Evolutionary conservation across 2,797 vertebrate genomes (phyloP).

Genomic region (Crenuchus spilurus): DNA sequence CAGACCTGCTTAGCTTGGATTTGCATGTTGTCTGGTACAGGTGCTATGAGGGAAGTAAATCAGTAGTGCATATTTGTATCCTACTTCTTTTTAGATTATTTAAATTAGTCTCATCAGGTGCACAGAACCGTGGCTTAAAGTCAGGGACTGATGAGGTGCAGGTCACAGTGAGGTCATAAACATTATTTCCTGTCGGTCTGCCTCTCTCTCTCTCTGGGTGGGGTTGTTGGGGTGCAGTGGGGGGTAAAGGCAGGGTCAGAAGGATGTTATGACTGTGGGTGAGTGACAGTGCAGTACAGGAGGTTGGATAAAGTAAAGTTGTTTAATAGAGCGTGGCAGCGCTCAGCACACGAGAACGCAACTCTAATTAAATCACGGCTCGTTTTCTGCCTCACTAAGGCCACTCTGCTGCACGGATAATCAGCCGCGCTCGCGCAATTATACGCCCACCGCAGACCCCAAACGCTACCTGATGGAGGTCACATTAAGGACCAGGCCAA

Average conservation of each 20-base stretch:
- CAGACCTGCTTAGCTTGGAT: too few relatives aligned
- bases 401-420: constrained; percentile 22
- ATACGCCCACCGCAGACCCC: constrained; percentile 38
- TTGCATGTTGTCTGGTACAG: too few relatives aligned
- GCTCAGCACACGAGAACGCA: constrained; percentile 59
- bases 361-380: constrained; percentile 66
- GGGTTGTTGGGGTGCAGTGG: constrained; percentile 2
- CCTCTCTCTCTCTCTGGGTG: background rate
- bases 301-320: constrained; percentile 65
- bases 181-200: background rate
- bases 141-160: background rate
- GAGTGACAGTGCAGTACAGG: constrained; percentile 64
- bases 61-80: too few relatives aligned
- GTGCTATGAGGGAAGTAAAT: too few relatives aligned
- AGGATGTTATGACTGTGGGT: constrained; percentile 74
- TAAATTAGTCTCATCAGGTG: too few relatives aligned
- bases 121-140: too few relatives aligned
- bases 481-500: constrained; percentile 42
- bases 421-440: constrained; percentile 42
- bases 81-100: too few relatives aligned
- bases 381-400: constrained; percentile 46
- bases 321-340: constrained; percentile 64
- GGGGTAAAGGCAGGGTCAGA: constrained; percentile 43
- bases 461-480: constrained; percentile 46
- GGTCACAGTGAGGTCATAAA: background rate